These are phyloP conservation scores for Leptonema lineaticorne DNA, from an alignment of 1,140 invertebrate genomes.

Conservation along the genomic window DNA sequence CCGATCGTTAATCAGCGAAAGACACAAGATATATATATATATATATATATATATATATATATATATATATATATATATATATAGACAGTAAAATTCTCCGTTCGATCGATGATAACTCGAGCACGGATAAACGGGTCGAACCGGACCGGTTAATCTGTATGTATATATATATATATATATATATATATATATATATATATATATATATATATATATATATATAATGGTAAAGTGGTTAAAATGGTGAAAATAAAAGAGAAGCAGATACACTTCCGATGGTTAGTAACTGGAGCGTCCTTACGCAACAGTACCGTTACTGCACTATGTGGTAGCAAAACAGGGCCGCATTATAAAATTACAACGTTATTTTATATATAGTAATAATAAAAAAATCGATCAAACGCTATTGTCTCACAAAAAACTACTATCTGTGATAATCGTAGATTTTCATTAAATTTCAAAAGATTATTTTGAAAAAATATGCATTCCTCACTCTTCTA, in stretches of 20 bases:
- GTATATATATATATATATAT: too few species aligned
- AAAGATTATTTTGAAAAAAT: neutral
- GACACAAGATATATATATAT: too few species aligned
- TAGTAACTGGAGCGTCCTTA: constrained; percentile 30
- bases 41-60: neutral
- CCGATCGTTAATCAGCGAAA: constrained; percentile 19
- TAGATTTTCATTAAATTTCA: neutral
- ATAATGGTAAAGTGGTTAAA: neutral
- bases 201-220: too few species aligned
- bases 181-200: too few species aligned
- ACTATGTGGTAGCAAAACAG: neutral
- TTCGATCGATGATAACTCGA: neutral
- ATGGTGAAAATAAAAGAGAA: constrained; percentile 16
- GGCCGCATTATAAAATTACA: too few species aligned
- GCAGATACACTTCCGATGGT: constrained; percentile 26
- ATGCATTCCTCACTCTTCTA: too few species aligned
- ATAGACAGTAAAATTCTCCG: neutral
- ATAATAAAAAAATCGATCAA: too few species aligned
- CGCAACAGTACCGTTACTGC: constrained; percentile 20
- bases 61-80: neutral
- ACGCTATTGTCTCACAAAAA: too few species aligned
- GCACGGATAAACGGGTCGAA: constrained; percentile 12
- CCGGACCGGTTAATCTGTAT: neutral
- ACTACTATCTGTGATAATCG: neutral
- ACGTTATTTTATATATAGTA: too few species aligned